phyloP scores from a whole-genome alignment of 2,888 invertebrate species.

The Pandemis corylana region DNA sequence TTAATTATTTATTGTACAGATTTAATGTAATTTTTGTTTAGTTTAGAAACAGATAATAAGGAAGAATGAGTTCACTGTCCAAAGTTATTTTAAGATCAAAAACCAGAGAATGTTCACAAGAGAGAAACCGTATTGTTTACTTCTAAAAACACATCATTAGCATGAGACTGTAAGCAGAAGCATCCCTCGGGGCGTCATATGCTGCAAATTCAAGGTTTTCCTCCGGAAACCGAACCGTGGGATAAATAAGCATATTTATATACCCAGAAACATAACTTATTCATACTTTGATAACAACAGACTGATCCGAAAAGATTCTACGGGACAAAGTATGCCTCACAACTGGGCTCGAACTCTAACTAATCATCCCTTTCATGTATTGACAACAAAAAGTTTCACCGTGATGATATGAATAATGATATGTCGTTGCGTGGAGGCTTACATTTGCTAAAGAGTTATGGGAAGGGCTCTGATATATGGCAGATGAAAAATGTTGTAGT shows the following conservation, averaged over 20 bases:
- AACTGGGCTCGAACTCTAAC: conserved; percentile 36
- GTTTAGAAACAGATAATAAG: not conserved
- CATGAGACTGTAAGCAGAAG: not conserved
- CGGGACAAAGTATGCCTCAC: conserved; percentile 32
- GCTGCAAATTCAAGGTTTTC: conserved; percentile 13
- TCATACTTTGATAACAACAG: conserved; percentile 29
- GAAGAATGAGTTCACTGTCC: not conserved
- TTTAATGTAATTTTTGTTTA: no score
- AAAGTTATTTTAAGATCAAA: not conserved
- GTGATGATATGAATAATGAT: conserved; percentile 39
- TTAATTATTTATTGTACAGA: no score
- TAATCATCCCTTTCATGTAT: conserved; percentile 40
- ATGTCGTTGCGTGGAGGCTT: conserved; percentile 26
- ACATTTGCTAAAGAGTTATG: conserved; percentile 43
- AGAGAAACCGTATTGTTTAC: not conserved
- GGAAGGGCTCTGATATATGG: conserved; percentile 37
- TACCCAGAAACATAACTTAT: conserved; percentile 23
- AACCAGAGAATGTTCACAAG: not conserved
- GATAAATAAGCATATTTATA: conserved; percentile 27
- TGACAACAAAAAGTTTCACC: conserved; percentile 37
- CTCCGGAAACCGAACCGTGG: conserved; percentile 12
- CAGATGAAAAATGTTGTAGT: conserved; percentile 40
- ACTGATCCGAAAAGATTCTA: conserved; percentile 22
- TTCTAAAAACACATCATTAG: conserved; percentile 21
- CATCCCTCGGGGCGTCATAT: conserved; percentile 15